Conservation (phyloP, 2,113 vertebrate species). For the Emydura subglobosa region DNA sequence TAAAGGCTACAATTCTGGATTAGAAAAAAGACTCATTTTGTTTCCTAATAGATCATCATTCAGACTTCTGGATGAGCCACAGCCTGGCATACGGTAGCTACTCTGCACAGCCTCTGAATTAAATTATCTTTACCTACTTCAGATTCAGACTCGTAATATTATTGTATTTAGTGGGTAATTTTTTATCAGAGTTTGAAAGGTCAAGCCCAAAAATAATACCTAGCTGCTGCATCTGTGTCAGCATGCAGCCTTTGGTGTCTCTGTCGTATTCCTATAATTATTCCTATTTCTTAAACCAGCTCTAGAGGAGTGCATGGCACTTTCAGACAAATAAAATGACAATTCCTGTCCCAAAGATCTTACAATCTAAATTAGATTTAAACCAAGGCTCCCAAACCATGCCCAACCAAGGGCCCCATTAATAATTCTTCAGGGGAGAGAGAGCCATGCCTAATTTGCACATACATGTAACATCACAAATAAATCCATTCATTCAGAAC, state of each 20-base stretch:
- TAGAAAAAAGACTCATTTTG: not conserved
- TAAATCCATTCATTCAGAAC: not conserved
- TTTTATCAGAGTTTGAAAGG: not conserved
- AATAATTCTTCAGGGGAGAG: not conserved
- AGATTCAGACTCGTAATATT: not conserved
- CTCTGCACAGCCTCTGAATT: not conserved
- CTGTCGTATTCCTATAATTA: not conserved
- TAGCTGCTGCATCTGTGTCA: rapidly evolving
- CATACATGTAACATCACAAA: rapidly evolving
- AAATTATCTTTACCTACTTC: not conserved
- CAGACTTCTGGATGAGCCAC: not conserved
- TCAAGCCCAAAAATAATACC: rapidly evolving
- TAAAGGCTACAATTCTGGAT: not conserved
- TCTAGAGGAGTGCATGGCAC: rapidly evolving
- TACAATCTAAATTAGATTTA: rapidly evolving
- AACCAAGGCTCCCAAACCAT: rapidly evolving
- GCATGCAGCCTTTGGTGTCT: not conserved
- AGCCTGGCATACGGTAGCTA: not conserved
- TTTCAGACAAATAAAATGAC: not conserved
- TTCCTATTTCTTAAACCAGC: rapidly evolving
- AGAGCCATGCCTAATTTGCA: rapidly evolving
- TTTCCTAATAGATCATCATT: not conserved
- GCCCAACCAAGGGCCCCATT: not conserved
- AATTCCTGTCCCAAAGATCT: not conserved
- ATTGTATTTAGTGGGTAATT: not conserved